phyloP scores from a whole-genome alignment of 2,888 invertebrate genomes.

The Mesoligia furuncula region DNA sequence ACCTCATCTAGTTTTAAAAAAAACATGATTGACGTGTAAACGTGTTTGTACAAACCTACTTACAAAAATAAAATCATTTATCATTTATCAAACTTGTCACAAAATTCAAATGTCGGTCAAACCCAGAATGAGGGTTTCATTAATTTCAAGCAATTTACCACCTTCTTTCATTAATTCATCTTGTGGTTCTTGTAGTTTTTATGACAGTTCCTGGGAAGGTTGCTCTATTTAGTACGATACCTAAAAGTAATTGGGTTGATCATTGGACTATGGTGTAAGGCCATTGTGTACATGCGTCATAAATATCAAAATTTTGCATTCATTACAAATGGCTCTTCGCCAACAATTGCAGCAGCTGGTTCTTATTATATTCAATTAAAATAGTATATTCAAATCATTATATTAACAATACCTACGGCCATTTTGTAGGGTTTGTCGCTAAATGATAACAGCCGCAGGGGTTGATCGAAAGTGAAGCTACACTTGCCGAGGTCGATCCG shows the following conservation, averaged over 20 bases:
- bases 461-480: background rate
- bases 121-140: background rate
- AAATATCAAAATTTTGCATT: conserved; percentile 45
- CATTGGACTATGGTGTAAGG: background rate
- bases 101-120: too few relatives aligned
- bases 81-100: too few relatives aligned
- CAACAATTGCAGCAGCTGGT: conserved; percentile 4
- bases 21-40: too few relatives aligned
- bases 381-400: conserved; percentile 6
- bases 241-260: background rate
- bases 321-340: conserved; percentile 41
- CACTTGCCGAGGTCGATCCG: background rate
- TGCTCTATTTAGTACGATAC: background rate
- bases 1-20: too few relatives aligned
- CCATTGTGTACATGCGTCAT: conserved; percentile 1
- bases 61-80: too few relatives aligned
- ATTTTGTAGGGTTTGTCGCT: background rate
- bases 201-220: background rate
- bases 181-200: background rate
- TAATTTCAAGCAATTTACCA: background rate
- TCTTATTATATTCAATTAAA: conserved; percentile 27
- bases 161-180: background rate
- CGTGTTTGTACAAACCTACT: too few relatives aligned
- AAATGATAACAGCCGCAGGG: background rate
- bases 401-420: background rate